Percentiles rank a stretch among this genome's conserved stretches.
Conservation (phyloP, 2,113 vertebrate species). For the Lates calcarifer region DNA sequence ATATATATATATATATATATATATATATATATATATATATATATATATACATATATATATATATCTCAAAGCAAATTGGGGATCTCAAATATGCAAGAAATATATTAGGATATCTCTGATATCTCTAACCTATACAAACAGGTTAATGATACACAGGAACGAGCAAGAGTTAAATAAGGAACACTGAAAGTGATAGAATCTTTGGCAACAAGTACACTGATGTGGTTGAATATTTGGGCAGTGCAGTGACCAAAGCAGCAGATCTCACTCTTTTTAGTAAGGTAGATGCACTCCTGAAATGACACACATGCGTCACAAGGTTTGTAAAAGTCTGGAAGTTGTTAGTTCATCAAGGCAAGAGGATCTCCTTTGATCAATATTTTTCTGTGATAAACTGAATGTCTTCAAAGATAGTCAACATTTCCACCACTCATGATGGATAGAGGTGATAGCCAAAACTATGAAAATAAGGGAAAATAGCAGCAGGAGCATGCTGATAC, state of each 20-base stretch:
- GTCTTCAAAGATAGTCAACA: background rate
- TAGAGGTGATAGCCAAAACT: background rate
- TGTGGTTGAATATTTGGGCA: background rate
- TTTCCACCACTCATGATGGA: background rate
- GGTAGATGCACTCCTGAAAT: background rate
- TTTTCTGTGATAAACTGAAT: slow-evolving; percentile 2
- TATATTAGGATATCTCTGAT: too few relatives aligned
- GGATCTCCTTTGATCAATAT: background rate
- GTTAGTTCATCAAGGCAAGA: background rate
- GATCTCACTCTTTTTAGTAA: background rate
- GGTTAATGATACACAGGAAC: background rate
- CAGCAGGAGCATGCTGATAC: background rate
- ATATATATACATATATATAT: too few relatives aligned
- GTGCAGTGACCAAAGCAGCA: background rate
- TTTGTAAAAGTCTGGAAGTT: background rate
- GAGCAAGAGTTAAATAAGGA: background rate
- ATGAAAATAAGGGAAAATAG: background rate
- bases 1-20: too few relatives aligned
- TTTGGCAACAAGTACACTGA: background rate
- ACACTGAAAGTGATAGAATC: background rate
- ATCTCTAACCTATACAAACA: too few relatives aligned
- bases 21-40: too few relatives aligned
- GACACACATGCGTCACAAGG: too few relatives aligned
- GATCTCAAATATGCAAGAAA: too few relatives aligned
- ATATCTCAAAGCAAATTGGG: too few relatives aligned